phyloP scores from a whole-genome alignment of 2,888 invertebrate species.

The Syritta pipiens region DNA sequence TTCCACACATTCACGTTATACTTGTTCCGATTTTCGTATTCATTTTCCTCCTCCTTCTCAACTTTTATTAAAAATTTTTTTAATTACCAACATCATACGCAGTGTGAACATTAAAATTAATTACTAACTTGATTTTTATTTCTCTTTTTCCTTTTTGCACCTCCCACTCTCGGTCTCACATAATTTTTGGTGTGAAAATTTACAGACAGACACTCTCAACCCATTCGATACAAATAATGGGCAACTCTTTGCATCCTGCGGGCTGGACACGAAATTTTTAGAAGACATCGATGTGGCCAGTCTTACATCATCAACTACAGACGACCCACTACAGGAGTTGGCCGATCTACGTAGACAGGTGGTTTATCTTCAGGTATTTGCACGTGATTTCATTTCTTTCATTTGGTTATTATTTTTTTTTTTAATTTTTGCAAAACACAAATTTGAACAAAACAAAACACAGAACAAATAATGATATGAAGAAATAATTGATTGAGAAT shows the following conservation, averaged over 20 bases:
- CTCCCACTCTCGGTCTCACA: too few species aligned
- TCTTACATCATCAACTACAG: slow-evolving; percentile 81
- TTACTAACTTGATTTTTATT: slow-evolving; percentile 14
- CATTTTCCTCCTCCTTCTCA: background rate
- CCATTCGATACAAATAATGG: slow-evolving; percentile 89
- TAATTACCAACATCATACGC: too few species aligned
- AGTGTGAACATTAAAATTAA: background rate
- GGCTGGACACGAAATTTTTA: slow-evolving; percentile 81
- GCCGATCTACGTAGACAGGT: slow-evolving; percentile 90
- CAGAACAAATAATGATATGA: background rate
- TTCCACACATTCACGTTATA: background rate
- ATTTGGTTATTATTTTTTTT: slow-evolving; percentile 48
- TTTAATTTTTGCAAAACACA: background rate
- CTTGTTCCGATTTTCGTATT: background rate
- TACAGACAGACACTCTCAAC: slow-evolving; percentile 92
- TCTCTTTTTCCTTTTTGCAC: slow-evolving; percentile 56
- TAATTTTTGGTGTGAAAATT: too few species aligned
- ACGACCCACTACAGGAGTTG: slow-evolving; percentile 85
- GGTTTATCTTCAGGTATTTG: slow-evolving; percentile 87
- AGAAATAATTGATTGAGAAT: too few species aligned
- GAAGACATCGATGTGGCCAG: slow-evolving; percentile 80
- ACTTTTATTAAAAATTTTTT: background rate
- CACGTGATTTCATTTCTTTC: slow-evolving; percentile 75
- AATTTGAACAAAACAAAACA: slow-evolving; percentile 1
- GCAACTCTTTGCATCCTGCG: slow-evolving; percentile 81